A percentile compares a stretch with the other conserved stretches of the same genome.
These are phyloP conservation scores for Pyralis farinalis DNA, from an alignment of 2,888 invertebrate genomes.

Conservation along the genomic window DNA sequence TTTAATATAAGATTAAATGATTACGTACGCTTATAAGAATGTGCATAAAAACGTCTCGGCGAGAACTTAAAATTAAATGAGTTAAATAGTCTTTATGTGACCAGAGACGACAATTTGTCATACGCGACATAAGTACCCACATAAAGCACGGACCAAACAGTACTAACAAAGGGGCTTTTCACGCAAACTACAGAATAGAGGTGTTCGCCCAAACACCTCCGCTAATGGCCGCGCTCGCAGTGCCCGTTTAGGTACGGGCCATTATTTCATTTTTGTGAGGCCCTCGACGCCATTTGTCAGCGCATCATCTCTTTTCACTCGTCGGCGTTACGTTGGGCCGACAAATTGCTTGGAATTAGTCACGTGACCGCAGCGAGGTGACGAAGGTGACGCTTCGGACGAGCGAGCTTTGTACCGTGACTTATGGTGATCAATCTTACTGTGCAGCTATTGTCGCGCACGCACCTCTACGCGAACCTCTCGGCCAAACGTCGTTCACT, in stretches of 20 bases:
- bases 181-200: constrained; percentile 73
- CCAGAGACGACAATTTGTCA: constrained; percentile 68
- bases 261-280: constrained; percentile 79
- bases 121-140: constrained; percentile 68
- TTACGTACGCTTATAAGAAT: constrained; percentile 23
- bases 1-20: constrained; percentile 17
- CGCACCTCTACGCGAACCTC: constrained; percentile 52
- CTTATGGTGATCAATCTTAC: constrained; percentile 67
- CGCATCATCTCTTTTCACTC: constrained; percentile 76
- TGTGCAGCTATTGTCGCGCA: constrained; percentile 52
- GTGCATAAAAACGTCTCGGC: constrained; percentile 25
- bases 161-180: constrained; percentile 76
- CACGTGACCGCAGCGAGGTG: constrained; percentile 74
- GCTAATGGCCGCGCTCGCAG: constrained; percentile 70
- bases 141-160: constrained; percentile 75
- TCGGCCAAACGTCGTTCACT: constrained; percentile 29
- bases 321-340: constrained; percentile 63
- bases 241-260: constrained; percentile 72
- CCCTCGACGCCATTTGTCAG: constrained; percentile 77
- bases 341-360: constrained; percentile 78
- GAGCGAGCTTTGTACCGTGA: constrained; percentile 48
- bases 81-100: constrained; percentile 59
- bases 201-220: constrained; percentile 78
- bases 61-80: constrained; percentile 49
- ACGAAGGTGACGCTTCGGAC: constrained; percentile 73